phyloP scores from a whole-genome alignment of 2,888 invertebrate species.

The Morpho achilles region DNA sequence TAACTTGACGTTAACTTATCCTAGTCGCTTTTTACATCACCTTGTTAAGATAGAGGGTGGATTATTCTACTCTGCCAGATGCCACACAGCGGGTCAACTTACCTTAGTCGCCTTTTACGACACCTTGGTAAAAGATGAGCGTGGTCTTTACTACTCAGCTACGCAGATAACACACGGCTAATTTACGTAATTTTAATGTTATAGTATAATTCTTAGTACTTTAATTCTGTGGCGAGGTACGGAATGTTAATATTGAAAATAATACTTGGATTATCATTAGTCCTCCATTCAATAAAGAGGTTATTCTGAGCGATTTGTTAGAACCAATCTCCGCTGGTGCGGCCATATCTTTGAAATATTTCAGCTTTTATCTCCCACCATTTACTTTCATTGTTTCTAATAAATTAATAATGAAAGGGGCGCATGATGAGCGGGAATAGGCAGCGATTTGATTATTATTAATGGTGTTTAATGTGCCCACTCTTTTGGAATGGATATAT shows the following conservation, averaged over 20 bases:
- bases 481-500: slow-evolving; percentile 8
- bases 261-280: slow-evolving; percentile 15
- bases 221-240: neutral
- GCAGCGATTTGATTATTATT: slow-evolving; percentile 23
- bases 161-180: too few relatives aligned
- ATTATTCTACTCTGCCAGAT: too few relatives aligned
- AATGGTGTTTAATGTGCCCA: slow-evolving; percentile 17
- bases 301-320: slow-evolving; percentile 24
- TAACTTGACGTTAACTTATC: too few relatives aligned
- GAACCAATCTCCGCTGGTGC: slow-evolving; percentile 23
- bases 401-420: slow-evolving; percentile 25
- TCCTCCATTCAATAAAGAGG: slow-evolving; percentile 16
- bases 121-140: too few relatives aligned
- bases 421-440: slow-evolving; percentile 17
- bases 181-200: too few relatives aligned
- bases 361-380: slow-evolving; percentile 23
- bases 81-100: too few relatives aligned
- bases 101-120: too few relatives aligned
- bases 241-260: slow-evolving; percentile 1
- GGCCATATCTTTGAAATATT: slow-evolving; percentile 24
- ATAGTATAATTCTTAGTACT: too few relatives aligned
- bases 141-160: too few relatives aligned
- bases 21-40: too few relatives aligned
- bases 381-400: slow-evolving; percentile 27
- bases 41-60: too few relatives aligned